Evolutionary conservation across 2,113 vertebrate genomes (phyloP).

Genomic region (Nibea coibor): DNA sequence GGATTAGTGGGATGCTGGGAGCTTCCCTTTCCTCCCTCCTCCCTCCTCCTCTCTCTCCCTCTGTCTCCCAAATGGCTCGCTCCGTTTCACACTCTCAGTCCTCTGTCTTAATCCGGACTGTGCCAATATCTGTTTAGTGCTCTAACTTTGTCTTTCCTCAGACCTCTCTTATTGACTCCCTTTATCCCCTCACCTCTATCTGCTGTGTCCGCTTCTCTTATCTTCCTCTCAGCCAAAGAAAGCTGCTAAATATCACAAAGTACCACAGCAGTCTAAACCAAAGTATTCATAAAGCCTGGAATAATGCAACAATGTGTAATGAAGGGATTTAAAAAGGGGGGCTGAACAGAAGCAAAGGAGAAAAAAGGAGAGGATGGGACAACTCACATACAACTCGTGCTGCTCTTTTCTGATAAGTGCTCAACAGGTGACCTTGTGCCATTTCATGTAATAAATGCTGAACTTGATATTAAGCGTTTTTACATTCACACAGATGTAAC

Average conservation of each 20-base stretch:
- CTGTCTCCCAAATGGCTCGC: constrained; percentile 23
- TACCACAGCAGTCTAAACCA: not conserved
- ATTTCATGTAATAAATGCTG: not conserved
- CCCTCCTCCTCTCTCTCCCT: constrained; percentile 8
- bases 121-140: not conserved
- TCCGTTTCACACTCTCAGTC: constrained; percentile 42
- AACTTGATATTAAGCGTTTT: not conserved
- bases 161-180: not conserved
- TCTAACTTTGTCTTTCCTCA: not conserved
- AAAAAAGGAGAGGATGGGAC: not conserved
- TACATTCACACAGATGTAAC: not conserved
- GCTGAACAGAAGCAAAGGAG: not conserved
- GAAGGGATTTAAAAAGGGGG: not conserved
- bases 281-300: constrained; percentile 2
- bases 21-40: constrained; percentile 48
- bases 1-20: constrained; percentile 64
- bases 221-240: not conserved
- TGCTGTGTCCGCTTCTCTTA: not conserved
- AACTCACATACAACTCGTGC: not conserved
- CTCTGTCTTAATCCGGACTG: constrained; percentile 5
- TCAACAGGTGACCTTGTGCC: constrained; percentile 14
- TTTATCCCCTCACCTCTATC: not conserved
- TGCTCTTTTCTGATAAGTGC: not conserved
- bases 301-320: constrained; percentile 5
- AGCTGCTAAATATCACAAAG: not conserved